Percentiles rank a stretch among this genome's conserved stretches.
Conservation (phyloP, 2,888 invertebrate genomes). For the Unio pictorum region DNA sequence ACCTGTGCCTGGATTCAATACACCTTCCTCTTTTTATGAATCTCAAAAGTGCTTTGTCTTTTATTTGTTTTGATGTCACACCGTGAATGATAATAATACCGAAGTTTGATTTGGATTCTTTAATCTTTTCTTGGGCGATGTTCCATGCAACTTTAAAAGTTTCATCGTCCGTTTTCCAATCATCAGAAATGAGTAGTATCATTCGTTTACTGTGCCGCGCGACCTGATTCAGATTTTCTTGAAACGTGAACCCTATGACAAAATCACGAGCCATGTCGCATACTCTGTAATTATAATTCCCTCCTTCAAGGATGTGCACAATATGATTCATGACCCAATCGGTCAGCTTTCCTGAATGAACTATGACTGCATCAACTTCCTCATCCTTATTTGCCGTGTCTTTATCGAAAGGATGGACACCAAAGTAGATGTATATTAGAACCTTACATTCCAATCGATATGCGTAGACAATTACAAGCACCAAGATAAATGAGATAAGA, state of each 20-base stretch:
- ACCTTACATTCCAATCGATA: conserved; percentile 44
- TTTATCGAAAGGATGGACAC: conserved; percentile 45
- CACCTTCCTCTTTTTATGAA: conserved; percentile 36
- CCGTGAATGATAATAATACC: conserved; percentile 35
- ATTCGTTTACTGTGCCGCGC: conserved; percentile 40
- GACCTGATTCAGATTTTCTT: conserved; percentile 41
- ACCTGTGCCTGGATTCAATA: conserved; percentile 24
- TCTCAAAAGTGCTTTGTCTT: conserved; percentile 36
- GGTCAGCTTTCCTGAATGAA: conserved; percentile 27
- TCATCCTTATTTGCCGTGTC: conserved; percentile 29
- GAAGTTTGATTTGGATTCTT: conserved; percentile 35
- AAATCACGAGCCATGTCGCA: conserved; percentile 41
- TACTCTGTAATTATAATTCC: conserved; percentile 25
- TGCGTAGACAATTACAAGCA: conserved; percentile 17
- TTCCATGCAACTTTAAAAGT: conserved; percentile 38
- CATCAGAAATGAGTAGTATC: conserved; percentile 33
- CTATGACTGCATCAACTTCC: conserved; percentile 34
- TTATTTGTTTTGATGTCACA: conserved; percentile 16
- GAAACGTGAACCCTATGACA: conserved; percentile 38
- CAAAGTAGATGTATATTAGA: conserved; percentile 41
- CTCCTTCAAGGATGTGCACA: conserved; percentile 26
- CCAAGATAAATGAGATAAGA: conserved; percentile 16
- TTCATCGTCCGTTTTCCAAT: conserved; percentile 22
- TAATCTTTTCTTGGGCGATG: conserved; percentile 41
- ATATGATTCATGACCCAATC: conserved; percentile 39